Evolutionary conservation across 1,140 invertebrate genomes (phyloP).

Genomic region (Temnothorax nylanderi): DNA sequence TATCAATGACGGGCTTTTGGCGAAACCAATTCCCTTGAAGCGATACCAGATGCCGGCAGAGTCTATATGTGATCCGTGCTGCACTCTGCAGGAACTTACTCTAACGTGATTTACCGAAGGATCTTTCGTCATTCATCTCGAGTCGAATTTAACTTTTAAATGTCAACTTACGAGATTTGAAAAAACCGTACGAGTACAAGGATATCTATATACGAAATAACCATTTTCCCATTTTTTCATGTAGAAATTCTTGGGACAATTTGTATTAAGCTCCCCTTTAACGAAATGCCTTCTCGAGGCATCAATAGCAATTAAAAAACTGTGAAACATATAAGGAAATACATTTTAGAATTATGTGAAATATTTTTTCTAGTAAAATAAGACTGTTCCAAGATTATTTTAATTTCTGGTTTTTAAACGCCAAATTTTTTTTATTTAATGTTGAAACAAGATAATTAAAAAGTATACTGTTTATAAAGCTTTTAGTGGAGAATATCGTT

Average conservation of each 20-base stretch:
- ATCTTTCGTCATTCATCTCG: neutral
- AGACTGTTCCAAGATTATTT: neutral
- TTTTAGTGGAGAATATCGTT: neutral
- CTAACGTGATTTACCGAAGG: slow-evolving; percentile 40
- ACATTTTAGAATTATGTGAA: neutral
- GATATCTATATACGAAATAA: neutral
- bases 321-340: neutral
- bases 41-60: slow-evolving; percentile 74
- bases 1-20: slow-evolving; percentile 30
- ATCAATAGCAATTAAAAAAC: neutral
- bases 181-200: neutral
- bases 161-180: neutral
- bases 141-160: neutral
- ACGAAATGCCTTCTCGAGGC: neutral
- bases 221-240: neutral
- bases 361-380: neutral
- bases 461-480: neutral
- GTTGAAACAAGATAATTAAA: neutral
- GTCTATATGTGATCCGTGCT: slow-evolving; percentile 71
- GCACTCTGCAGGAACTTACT: slow-evolving; percentile 71
- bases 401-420: neutral
- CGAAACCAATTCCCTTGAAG: slow-evolving; percentile 63
- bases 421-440: neutral
- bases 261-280: neutral
- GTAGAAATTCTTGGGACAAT: neutral